phyloP scores from a whole-genome alignment of 2,888 invertebrate species.

The Sialis lutaria region DNA sequence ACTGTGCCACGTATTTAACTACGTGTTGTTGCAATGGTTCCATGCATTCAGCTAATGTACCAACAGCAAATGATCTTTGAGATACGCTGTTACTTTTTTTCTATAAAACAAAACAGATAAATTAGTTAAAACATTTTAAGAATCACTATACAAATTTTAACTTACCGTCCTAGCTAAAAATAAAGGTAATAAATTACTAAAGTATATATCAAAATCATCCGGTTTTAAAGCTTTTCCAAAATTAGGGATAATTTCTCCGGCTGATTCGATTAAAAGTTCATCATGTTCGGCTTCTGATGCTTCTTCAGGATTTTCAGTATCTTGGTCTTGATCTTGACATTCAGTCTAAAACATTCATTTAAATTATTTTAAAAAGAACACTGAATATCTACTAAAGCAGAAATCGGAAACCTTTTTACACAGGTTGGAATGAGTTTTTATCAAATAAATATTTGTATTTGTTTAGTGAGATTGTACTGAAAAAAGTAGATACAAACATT shows the following conservation, averaged over 20 bases:
- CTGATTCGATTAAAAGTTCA: constrained; percentile 52
- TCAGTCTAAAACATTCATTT: constrained; percentile 18
- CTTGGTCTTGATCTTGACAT: constrained; percentile 26
- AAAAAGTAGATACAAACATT: no score
- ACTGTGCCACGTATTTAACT: constrained; percentile 35
- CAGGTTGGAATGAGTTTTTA: no score
- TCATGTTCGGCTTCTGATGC: constrained; percentile 51
- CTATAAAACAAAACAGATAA: constrained; percentile 22
- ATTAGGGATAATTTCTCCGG: constrained; percentile 53
- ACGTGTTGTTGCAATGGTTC: constrained; percentile 36
- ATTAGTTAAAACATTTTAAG: constrained; percentile 4
- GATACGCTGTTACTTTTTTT: constrained; percentile 43
- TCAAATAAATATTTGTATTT: no score
- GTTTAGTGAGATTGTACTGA: no score
- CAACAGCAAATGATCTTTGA: constrained; percentile 54
- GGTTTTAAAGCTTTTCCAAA: constrained; percentile 46
- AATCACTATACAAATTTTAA: constrained; percentile 1
- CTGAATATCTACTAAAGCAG: not conserved
- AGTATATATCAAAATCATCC: constrained; percentile 47
- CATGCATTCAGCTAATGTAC: constrained; percentile 56
- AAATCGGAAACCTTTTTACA: no score
- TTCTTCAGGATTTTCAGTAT: constrained; percentile 29
- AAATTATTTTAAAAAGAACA: not conserved
- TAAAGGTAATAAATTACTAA: constrained; percentile 41
- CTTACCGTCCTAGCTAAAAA: constrained; percentile 46